Conservation (phyloP, 2,888 invertebrate genomes). For the Papilio demoleus region DNA sequence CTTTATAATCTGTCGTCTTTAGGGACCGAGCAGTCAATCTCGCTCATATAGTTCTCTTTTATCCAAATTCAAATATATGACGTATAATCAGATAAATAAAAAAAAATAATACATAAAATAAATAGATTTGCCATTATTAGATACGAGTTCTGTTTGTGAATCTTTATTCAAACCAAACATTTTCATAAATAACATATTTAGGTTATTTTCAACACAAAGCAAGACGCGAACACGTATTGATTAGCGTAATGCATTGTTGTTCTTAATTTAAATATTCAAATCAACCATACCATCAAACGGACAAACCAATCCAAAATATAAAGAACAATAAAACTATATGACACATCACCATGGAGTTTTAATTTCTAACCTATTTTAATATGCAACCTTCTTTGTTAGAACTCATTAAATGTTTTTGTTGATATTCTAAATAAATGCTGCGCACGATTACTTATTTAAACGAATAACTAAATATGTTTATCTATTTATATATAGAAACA, state of each 20-base stretch:
- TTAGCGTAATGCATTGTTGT: neutral
- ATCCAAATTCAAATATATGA: too few relatives aligned
- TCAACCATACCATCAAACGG: neutral
- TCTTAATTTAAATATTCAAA: conserved; percentile 21
- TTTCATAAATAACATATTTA: neutral
- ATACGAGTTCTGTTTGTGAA: neutral
- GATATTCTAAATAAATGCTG: neutral
- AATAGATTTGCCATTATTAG: too few relatives aligned
- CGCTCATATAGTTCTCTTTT: too few relatives aligned
- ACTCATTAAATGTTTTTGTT: neutral
- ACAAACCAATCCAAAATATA: neutral
- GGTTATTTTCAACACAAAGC: neutral
- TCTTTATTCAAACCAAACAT: neutral
- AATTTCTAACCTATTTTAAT: neutral
- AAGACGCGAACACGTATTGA: conserved; percentile 6
- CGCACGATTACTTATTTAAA: too few relatives aligned
- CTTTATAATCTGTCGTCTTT: too few relatives aligned
- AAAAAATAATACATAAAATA: too few relatives aligned
- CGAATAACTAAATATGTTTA: neutral
- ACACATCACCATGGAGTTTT: conserved; percentile 1
- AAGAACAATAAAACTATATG: conserved; percentile 11
- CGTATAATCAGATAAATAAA: too few relatives aligned
- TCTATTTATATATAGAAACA: neutral
- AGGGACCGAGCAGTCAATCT: too few relatives aligned
- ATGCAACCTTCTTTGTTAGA: neutral